Conservation (phyloP, 2,113 vertebrate species). For the Riparia riparia region DNA sequence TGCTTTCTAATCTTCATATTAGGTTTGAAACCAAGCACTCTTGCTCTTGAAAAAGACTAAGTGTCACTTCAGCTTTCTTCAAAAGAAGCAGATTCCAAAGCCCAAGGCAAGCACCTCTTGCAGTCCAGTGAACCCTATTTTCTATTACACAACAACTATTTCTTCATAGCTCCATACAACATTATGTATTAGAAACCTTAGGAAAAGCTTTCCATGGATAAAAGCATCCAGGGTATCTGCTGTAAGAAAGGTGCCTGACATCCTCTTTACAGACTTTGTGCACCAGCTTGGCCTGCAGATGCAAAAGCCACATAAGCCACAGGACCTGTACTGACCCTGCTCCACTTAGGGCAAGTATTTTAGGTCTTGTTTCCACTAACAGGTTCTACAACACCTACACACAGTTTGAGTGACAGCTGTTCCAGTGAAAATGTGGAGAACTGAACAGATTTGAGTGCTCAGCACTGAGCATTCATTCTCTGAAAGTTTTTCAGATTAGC, state of each 20-base stretch:
- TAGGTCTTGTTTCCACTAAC: neutral
- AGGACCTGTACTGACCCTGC: neutral
- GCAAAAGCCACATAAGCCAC: neutral
- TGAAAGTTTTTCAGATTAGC: neutral
- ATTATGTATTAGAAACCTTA: neutral
- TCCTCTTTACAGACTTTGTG: neutral
- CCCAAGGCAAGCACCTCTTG: neutral
- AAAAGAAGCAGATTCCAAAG: neutral
- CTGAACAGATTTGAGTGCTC: neutral
- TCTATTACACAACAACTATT: neutral
- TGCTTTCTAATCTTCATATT: neutral
- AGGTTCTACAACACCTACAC: neutral
- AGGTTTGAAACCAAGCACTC: neutral
- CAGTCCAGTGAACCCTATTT: neutral
- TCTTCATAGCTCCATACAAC: neutral
- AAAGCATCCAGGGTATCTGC: neutral
- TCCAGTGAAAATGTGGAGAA: neutral
- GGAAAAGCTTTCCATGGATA: neutral
- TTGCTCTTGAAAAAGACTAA: neutral
- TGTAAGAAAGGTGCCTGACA: neutral
- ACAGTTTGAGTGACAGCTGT: neutral
- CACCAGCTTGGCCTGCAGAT: neutral
- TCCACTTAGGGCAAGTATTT: neutral
- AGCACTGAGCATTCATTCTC: neutral
- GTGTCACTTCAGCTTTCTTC: neutral